A percentile compares a stretch with the other conserved stretches of the same genome.
These are phyloP conservation scores for Caenorhabditis wallacei DNA, from an alignment of 2,888 invertebrate species.

Conservation along the genomic window DNA sequence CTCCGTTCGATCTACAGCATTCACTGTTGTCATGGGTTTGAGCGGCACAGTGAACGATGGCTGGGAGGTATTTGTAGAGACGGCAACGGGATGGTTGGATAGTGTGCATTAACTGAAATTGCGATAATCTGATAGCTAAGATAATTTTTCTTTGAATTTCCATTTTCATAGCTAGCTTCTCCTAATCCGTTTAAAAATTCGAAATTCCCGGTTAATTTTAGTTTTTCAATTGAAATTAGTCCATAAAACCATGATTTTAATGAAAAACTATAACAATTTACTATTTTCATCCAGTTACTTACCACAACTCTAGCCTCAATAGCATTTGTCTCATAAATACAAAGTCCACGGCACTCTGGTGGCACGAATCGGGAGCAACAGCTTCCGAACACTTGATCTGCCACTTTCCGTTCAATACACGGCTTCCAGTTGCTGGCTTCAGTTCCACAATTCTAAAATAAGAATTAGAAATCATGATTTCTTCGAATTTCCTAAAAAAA, in stretches of 20 bases:
- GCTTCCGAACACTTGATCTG: constrained; percentile 82
- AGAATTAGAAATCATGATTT: background rate
- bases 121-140: too few relatives aligned
- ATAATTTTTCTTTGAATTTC: too few relatives aligned
- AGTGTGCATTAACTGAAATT: constrained; percentile 80
- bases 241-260: too few relatives aligned
- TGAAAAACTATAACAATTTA: too few relatives aligned
- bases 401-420: constrained; percentile 82
- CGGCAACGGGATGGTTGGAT: constrained; percentile 82
- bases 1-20: constrained; percentile 80
- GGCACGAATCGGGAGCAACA: constrained; percentile 82
- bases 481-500: too few relatives aligned
- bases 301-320: constrained; percentile 82
- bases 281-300: constrained; percentile 22
- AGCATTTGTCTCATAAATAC: constrained; percentile 82
- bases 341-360: constrained; percentile 82
- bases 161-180: too few relatives aligned
- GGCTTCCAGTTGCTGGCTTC: constrained; percentile 81
- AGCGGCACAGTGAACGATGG: constrained; percentile 82
- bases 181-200: too few relatives aligned
- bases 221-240: too few relatives aligned
- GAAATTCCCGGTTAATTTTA: too few relatives aligned
- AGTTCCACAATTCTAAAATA: constrained; percentile 80
- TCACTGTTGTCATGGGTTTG: constrained; percentile 83
- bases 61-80: constrained; percentile 81